phyloP scores from a whole-genome alignment of 2,113 vertebrate species.

The Tachycineta bicolor region DNA sequence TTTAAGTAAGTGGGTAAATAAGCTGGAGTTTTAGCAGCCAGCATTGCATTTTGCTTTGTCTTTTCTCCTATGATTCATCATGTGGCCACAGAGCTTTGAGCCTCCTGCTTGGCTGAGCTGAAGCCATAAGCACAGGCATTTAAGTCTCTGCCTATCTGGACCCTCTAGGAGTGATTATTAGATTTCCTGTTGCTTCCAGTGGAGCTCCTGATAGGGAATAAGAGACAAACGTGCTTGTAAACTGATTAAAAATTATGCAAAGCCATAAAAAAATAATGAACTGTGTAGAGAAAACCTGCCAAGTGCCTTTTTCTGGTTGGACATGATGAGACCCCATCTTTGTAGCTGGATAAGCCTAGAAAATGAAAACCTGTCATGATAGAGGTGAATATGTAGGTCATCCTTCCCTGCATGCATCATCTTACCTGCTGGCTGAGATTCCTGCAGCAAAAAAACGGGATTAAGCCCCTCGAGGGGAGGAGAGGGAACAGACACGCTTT shows the following conservation, averaged over 20 bases:
- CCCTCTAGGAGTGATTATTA: neutral
- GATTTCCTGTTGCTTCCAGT: neutral
- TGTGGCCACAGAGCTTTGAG: neutral
- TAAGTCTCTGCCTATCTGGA: neutral
- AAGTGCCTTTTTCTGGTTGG: neutral
- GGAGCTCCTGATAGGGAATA: neutral
- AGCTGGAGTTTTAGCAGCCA: neutral
- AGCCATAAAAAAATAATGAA: neutral
- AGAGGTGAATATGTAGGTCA: neutral
- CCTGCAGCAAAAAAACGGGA: neutral
- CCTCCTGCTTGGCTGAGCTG: neutral
- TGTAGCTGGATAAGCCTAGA: neutral
- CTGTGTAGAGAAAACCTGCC: accelerated
- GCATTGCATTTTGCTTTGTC: neutral
- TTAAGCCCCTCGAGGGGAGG: neutral
- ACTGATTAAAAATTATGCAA: neutral
- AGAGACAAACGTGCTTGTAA: neutral
- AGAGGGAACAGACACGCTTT: neutral
- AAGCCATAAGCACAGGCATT: neutral
- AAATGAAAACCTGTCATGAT: neutral
- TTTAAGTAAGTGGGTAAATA: neutral
- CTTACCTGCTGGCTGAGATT: neutral
- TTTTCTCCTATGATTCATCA: neutral
- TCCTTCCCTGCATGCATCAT: neutral
- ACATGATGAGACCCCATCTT: accelerated